Evolutionary conservation across 92 coral and sea anemone genomes (phyloP).

Genomic region (Diadumene lineata): DNA sequence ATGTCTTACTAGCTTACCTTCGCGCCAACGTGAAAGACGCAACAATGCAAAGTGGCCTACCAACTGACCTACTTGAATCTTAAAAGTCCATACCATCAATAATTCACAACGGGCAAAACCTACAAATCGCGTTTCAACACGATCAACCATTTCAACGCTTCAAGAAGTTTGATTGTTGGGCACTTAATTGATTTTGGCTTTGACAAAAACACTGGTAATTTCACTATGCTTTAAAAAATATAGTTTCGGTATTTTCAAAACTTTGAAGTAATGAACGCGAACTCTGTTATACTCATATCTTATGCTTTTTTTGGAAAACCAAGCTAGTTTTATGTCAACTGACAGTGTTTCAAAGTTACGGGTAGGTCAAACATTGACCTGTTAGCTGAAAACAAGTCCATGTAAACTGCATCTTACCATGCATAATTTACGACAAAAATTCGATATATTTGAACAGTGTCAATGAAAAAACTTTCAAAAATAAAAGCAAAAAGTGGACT

Average conservation of each 20-base stretch:
- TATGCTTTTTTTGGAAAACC: background rate
- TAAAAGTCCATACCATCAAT: slow-evolving; percentile 25
- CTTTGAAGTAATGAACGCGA: too few species aligned
- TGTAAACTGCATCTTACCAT: background rate
- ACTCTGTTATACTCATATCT: too few species aligned
- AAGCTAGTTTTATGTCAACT: background rate
- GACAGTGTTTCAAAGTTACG: background rate
- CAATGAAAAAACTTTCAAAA: background rate
- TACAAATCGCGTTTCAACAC: slow-evolving; percentile 12
- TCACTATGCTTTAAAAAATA: background rate
- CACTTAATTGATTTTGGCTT: background rate
- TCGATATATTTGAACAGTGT: background rate
- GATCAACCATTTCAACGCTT: slow-evolving; percentile 23
- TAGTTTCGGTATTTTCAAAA: too few species aligned
- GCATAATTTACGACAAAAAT: background rate
- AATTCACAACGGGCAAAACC: background rate
- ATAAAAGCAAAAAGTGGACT: too few species aligned
- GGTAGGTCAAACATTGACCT: slow-evolving; percentile 18
- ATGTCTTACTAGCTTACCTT: slow-evolving; percentile 23
- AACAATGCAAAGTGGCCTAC: slow-evolving; percentile 10
- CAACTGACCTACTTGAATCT: slow-evolving; percentile 29
- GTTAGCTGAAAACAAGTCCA: background rate
- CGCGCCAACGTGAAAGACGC: background rate
- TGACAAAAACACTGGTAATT: background rate
- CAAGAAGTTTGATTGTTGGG: background rate